Base-by-base conservation (phyloP, 1,140 invertebrate species). In the Drosophila teissieri region DNA sequence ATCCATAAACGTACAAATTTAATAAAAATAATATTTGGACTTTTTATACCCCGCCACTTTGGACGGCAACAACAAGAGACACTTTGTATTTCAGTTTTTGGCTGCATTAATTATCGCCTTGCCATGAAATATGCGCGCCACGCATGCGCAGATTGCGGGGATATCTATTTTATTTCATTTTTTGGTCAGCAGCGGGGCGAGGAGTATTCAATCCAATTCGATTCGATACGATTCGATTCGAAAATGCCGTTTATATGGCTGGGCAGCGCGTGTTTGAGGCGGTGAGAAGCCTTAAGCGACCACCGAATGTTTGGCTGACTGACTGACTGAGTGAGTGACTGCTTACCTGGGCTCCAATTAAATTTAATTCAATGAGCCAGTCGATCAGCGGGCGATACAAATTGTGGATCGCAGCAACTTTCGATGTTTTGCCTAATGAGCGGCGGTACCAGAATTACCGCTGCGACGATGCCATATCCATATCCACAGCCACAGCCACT, bases 41-140 rank as follows among this genome's bases (percentile, higher is more conserved):
- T 72, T 63, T 58, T 44, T 52, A 52, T 75, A 48, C 42, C 49
- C 57, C 80, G 67, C 51, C 44, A 54, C 44, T 34, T 60, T 51
- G 67, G 54, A 65, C 75, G 56, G 44, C 73, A 74, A 58, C 72
- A 83, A 76, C 61, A 64, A 64, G 63, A 73, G 73, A 56, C 81
- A 85, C 73, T 85, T 85, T 85, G 81, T 85, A 68, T 86, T 85
- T 85, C 73, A 57, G 55, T 89, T 89, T 89, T 89, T 84, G 85
- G 84, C 54, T 89, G 84, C 84, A 89, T 89, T 89, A 89, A 89
- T 89, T 89, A 89, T 89, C 84, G 85, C 84, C 84, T 84, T 78
- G 84, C 84, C 84, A 89, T 89, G 84, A 89, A 89, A 89, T 89
- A 89, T 89, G 85, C 80, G 84, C 77, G 77, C 80, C 84, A 88